phyloP scores from a whole-genome alignment of 64 coral and sea anemone species.

The Hydrozoanthus tunicans region DNA sequence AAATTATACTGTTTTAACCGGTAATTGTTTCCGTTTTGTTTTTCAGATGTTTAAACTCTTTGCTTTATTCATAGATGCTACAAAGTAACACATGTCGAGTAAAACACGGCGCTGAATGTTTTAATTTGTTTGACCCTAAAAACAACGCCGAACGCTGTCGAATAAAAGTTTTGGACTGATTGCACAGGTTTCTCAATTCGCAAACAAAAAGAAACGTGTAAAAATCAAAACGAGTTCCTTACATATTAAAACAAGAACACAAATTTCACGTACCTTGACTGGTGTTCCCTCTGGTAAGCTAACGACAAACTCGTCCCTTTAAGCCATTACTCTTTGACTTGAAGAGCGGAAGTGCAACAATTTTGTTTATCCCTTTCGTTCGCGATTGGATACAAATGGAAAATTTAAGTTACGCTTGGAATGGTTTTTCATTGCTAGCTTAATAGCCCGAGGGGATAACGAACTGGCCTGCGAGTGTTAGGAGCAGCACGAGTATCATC shows the following conservation, averaged over 20 bases:
- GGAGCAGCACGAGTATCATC: too few species aligned
- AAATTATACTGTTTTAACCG: background rate
- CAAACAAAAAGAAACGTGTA: background rate
- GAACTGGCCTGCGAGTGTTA: too few species aligned
- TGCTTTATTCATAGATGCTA: background rate
- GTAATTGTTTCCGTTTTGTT: background rate
- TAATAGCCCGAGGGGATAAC: background rate
- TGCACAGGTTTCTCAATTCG: background rate
- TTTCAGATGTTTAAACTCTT: background rate
- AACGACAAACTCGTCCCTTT: background rate
- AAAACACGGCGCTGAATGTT: background rate
- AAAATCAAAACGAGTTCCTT: background rate
- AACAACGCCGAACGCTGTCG: background rate
- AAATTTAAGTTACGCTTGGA: slow-evolving; percentile 30
- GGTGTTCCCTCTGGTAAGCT: background rate
- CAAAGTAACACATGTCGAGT: background rate
- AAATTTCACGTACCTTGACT: background rate
- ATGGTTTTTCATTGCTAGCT: background rate
- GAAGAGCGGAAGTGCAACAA: slow-evolving; percentile 36
- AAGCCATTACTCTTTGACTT: background rate
- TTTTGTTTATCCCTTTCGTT: slow-evolving; percentile 39
- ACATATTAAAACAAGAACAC: background rate
- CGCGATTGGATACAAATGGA: slow-evolving; percentile 31
- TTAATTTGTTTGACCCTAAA: slow-evolving; percentile 25
- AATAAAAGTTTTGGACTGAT: background rate